Conservation (phyloP, 2,797 vertebrate species). For the Sciaenops ocellatus region DNA sequence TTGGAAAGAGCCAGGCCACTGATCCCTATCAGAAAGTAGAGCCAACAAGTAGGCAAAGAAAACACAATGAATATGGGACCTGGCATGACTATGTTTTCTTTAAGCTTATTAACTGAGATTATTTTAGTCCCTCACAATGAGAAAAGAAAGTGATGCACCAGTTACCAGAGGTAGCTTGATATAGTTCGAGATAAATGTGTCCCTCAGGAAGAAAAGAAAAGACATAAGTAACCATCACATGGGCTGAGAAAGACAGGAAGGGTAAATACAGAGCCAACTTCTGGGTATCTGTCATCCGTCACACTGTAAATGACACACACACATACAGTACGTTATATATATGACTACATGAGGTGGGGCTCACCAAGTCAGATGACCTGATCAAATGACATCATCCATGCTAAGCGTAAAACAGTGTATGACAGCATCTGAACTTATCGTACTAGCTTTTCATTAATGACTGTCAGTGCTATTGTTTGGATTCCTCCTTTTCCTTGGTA, state of each 20-base stretch:
- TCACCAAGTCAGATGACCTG: conserved; percentile 17
- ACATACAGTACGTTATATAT: background rate
- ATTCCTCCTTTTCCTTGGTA: conserved; percentile 55
- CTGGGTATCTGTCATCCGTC: conserved; percentile 1
- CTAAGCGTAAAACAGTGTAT: conserved; percentile 38
- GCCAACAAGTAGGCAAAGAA: conserved; percentile 67
- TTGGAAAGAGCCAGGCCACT: conserved; percentile 31
- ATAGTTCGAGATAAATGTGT: conserved; percentile 61
- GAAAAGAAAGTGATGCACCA: conserved; percentile 36
- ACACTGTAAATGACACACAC: background rate
- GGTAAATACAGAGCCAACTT: background rate
- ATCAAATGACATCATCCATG: conserved; percentile 49
- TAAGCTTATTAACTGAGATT: conserved; percentile 52
- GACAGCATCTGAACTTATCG: conserved; percentile 26
- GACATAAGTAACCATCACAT: conserved; percentile 12
- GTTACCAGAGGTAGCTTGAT: conserved; percentile 57
- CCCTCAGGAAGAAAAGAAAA: conserved; percentile 9
- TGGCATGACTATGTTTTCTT: conserved; percentile 62
- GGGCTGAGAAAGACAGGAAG: conserved; percentile 10
- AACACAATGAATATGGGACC: conserved; percentile 55
- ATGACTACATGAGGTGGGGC: conserved; percentile 43
- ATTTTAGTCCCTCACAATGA: conserved; percentile 45
- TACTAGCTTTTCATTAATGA: conserved; percentile 50
- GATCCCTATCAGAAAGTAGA: conserved; percentile 57
- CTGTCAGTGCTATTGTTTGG: conserved; percentile 53